Percentiles rank a stretch among this genome's conserved stretches.
Conservation (phyloP, 2,113 vertebrate genomes). For the Triplophysa dalaica region DNA sequence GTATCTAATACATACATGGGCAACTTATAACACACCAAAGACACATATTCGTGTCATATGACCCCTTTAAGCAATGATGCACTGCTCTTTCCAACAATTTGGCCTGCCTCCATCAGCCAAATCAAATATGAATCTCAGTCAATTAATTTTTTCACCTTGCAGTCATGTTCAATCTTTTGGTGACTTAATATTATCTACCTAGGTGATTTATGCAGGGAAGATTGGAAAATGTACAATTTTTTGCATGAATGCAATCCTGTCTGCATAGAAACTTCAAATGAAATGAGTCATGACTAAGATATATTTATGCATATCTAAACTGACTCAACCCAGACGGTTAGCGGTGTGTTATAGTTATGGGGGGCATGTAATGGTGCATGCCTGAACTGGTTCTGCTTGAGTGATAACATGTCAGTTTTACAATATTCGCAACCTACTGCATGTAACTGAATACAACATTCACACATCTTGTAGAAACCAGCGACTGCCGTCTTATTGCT, state of each 20-base stretch:
- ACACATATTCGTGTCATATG: too few relatives aligned
- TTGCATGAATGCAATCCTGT: slow-evolving; percentile 27
- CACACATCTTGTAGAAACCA: neutral
- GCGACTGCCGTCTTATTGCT: slow-evolving; percentile 2
- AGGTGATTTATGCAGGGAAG: neutral
- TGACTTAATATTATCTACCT: neutral
- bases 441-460: slow-evolving; percentile 30
- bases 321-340: neutral
- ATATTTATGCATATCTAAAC: slow-evolving; percentile 33
- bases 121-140: neutral
- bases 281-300: neutral
- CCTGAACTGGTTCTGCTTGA: slow-evolving; percentile 28
- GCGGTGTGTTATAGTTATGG: slow-evolving; percentile 15
- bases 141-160: neutral
- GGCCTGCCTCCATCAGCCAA: neutral
- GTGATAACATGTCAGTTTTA: slow-evolving; percentile 19
- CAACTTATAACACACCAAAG: too few relatives aligned
- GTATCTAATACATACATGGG: too few relatives aligned
- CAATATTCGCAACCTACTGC: slow-evolving; percentile 18
- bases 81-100: too few relatives aligned
- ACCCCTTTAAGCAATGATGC: neutral
- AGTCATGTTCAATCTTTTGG: neutral
- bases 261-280: neutral
- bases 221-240: slow-evolving; percentile 1
- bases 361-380: slow-evolving; percentile 24